A percentile compares a stretch with the other conserved stretches of the same genome.
phyloP scores from a whole-genome alignment of 2,113 vertebrate genomes.

The Steatornis caripensis region DNA sequence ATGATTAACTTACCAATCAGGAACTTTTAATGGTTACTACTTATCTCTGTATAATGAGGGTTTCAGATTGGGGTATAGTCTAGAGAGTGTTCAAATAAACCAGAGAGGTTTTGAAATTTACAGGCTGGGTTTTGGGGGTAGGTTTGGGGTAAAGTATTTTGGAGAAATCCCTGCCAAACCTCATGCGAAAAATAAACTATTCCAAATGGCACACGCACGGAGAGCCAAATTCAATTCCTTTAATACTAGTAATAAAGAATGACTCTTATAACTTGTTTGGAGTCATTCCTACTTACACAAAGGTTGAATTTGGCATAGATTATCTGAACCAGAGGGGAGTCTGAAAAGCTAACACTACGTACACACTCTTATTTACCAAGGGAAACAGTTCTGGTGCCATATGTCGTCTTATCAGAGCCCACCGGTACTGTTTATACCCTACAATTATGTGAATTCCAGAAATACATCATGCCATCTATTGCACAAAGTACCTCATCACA shows the following conservation, averaged over 20 bases:
- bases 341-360: neutral
- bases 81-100: constrained; percentile 32
- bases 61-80: neutral
- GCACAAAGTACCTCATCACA: constrained; percentile 13
- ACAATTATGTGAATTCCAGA: constrained; percentile 4
- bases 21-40: neutral
- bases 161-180: constrained; percentile 43
- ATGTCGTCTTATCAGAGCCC: neutral
- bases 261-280: constrained; percentile 40
- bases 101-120: neutral
- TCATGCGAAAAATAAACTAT: constrained; percentile 54
- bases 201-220: constrained; percentile 24
- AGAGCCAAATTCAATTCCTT: constrained; percentile 45
- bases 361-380: neutral
- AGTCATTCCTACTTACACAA: constrained; percentile 39
- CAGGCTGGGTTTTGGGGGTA: neutral
- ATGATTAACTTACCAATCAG: neutral
- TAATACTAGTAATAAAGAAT: constrained; percentile 42
- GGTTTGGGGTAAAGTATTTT: neutral
- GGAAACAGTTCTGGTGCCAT: constrained; percentile 24
- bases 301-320: constrained; percentile 33
- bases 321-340: constrained; percentile 12
- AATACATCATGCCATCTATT: neutral
- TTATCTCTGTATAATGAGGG: neutral
- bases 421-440: neutral